Evolutionary conservation across 2,113 vertebrate species (phyloP).

Genomic region (Motacilla tschutschensis): DNA sequence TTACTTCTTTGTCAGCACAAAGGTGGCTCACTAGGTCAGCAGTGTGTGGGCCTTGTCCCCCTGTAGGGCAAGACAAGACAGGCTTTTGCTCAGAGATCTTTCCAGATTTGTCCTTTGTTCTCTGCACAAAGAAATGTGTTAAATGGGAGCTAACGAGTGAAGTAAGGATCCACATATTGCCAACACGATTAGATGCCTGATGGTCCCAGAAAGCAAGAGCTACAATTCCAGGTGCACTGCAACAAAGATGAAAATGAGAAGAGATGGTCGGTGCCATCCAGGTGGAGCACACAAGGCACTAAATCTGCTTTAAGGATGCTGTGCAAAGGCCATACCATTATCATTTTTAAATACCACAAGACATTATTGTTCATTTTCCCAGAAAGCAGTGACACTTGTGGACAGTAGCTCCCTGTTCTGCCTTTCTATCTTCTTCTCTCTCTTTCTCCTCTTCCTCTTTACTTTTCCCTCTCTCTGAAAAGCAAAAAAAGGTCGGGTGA

Average conservation of each 20-base stretch:
- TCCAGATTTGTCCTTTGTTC: background rate
- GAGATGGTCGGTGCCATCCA: background rate
- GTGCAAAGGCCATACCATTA: background rate
- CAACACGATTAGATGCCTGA: background rate
- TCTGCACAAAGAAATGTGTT: background rate
- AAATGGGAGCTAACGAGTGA: background rate
- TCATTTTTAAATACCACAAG: background rate
- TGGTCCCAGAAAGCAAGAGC: background rate
- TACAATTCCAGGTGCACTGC: background rate
- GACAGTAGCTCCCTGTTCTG: background rate
- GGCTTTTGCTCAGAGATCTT: background rate
- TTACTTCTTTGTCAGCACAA: background rate
- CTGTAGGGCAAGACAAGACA: background rate
- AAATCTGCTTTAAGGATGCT: background rate
- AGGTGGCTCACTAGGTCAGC: fast-evolving
- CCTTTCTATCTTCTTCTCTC: background rate
- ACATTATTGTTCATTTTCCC: background rate
- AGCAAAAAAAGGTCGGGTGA: background rate
- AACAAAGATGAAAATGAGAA: background rate
- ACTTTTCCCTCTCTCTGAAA: background rate
- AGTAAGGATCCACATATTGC: background rate
- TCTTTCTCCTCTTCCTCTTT: background rate
- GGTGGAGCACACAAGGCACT: background rate
- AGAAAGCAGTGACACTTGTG: background rate
- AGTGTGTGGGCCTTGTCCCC: background rate